These are phyloP conservation scores for Lagodon rhomboides DNA, from an alignment of 2,797 vertebrate genomes.

Conservation along the genomic window DNA sequence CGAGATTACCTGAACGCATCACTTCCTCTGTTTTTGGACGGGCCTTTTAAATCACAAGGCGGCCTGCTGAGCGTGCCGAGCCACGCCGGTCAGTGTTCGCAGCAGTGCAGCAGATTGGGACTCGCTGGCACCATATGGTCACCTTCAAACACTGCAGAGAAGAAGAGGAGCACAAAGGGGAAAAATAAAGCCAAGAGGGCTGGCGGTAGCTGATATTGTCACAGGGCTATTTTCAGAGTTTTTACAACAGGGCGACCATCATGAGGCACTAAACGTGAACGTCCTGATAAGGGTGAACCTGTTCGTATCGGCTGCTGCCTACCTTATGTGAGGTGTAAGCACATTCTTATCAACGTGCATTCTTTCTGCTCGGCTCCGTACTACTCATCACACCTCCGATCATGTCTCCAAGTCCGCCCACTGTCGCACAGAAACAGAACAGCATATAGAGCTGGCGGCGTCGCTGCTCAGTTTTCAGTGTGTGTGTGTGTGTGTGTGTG, in stretches of 20 bases:
- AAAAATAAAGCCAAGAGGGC: not conserved
- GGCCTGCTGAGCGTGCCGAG: conserved; percentile 45
- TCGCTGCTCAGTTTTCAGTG: not conserved
- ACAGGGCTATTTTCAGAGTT: conserved; percentile 13
- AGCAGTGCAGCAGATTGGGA: conserved; percentile 41
- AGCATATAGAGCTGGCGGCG: not conserved
- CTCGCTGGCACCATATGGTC: conserved; percentile 63
- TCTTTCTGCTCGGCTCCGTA: not conserved
- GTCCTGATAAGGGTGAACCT: not conserved
- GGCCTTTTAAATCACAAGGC: conserved; percentile 30
- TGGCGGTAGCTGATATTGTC: conserved; percentile 4
- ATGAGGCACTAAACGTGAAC: not conserved
- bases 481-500: too few relatives aligned
- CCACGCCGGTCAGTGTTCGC: conserved; percentile 40
- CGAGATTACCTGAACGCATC: conserved; percentile 47
- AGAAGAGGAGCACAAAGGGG: conserved; percentile 2
- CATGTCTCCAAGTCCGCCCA: not conserved
- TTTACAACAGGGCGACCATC: not conserved
- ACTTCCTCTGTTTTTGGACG: not conserved
- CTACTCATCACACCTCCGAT: not conserved
- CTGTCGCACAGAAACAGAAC: not conserved
- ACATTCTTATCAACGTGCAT: not conserved
- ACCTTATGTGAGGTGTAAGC: not conserved
- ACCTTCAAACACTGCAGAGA: conserved; percentile 47
- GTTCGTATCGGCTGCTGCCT: not conserved